phyloP scores from a whole-genome alignment of 35 echinoderm and acorn worm genomes.

The Heliocidaris erythrogramma region DNA sequence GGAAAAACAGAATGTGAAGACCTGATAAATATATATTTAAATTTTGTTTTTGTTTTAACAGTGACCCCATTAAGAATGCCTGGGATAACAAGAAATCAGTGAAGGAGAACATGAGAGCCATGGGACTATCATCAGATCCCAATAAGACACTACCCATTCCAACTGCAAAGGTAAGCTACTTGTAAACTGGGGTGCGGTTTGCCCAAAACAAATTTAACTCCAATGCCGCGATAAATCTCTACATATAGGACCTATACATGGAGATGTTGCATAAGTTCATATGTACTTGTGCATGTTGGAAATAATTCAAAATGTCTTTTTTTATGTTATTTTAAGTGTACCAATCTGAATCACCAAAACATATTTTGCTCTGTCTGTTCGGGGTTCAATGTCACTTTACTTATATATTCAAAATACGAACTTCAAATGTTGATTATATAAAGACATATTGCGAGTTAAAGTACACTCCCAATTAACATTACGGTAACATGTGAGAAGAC shows the following conservation, averaged over 20 bases:
- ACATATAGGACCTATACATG: not conserved
- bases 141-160: slow-evolving; percentile 71
- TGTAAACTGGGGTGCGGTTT: not conserved
- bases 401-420: too few relatives aligned
- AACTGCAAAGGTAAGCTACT: slow-evolving; percentile 60
- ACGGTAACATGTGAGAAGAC: too few relatives aligned
- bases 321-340: too few relatives aligned
- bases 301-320: too few relatives aligned
- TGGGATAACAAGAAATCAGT: slow-evolving; percentile 71
- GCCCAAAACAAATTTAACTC: not conserved
- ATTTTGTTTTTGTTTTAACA: slow-evolving; percentile 40
- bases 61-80: slow-evolving; percentile 68
- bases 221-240: not conserved
- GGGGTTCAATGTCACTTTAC: too few relatives aligned
- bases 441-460: too few relatives aligned
- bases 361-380: not conserved
- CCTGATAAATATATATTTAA: not conserved
- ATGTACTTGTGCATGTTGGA: too few relatives aligned
- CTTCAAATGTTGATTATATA: too few relatives aligned
- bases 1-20: too few relatives aligned
- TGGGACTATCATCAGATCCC: slow-evolving; percentile 69
- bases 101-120: slow-evolving; percentile 51
- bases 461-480: too few relatives aligned
- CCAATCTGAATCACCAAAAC: too few relatives aligned
- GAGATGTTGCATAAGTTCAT: too few relatives aligned